Conservation (phyloP, 2,888 invertebrate species). For the Xestia sexstrigata region DNA sequence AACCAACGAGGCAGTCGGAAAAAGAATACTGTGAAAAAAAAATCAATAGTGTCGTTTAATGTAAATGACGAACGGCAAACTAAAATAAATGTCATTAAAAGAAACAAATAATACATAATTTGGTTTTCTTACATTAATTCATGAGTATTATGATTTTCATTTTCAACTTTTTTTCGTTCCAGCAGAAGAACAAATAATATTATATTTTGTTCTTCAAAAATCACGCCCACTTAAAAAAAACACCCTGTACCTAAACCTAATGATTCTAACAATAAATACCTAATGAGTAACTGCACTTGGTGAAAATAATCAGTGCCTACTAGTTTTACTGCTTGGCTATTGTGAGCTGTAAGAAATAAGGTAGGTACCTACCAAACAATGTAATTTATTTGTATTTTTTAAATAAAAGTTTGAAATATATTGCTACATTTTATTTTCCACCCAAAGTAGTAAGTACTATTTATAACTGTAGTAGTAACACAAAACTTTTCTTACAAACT, state of each 20-base stretch:
- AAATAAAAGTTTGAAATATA: conserved; percentile 59
- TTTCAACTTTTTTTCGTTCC: neutral
- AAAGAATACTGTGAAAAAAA: neutral
- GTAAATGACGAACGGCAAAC: neutral
- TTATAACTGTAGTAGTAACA: neutral
- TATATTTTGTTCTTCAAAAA: conserved; percentile 1
- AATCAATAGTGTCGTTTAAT: neutral
- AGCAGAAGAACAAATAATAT: too few species aligned
- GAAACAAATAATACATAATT: neutral
- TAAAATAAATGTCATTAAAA: neutral
- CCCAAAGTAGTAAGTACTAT: neutral
- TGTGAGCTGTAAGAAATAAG: conserved; percentile 38
- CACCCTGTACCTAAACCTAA: neutral
- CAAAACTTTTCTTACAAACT: neutral
- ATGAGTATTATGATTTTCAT: neutral
- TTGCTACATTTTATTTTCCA: conserved; percentile 9
- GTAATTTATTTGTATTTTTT: conserved; percentile 73
- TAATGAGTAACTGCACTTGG: conserved; percentile 19
- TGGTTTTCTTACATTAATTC: neutral
- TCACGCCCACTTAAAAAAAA: neutral
- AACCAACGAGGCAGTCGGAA: too few species aligned
- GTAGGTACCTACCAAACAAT: too few species aligned
- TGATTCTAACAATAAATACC: neutral
- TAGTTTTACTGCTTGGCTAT: conserved; percentile 46
- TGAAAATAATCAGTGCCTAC: conserved; percentile 25